Percentiles rank a stretch among this genome's conserved stretches.
Conservation (phyloP, 1,140 invertebrate species). For the Tetragonula clypearis region DNA sequence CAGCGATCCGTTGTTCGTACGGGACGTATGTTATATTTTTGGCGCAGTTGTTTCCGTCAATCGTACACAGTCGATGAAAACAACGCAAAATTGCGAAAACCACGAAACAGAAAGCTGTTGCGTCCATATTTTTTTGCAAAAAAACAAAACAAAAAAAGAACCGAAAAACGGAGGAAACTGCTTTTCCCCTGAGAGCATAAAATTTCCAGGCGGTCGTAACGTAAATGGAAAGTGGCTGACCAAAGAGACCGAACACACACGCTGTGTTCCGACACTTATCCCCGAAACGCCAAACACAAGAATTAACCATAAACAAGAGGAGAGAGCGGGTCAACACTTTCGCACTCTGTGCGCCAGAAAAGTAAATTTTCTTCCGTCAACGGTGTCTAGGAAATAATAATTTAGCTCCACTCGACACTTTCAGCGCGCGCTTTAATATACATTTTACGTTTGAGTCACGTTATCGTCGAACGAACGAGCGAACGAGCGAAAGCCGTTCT, state of each 20-base stretch:
- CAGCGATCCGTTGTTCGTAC: background rate
- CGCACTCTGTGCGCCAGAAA: background rate
- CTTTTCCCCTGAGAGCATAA: background rate
- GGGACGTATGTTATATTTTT: too few species aligned
- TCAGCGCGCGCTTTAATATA: background rate
- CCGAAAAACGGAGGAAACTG: background rate
- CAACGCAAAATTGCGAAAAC: background rate
- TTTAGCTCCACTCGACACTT: background rate
- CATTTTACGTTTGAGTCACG: slow-evolving; percentile 27
- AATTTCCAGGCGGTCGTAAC: slow-evolving; percentile 9
- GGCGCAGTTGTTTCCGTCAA: background rate
- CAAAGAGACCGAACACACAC: background rate
- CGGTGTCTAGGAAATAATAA: background rate
- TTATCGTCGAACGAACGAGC: slow-evolving; percentile 43
- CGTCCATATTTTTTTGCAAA: background rate
- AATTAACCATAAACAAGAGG: background rate
- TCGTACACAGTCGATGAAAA: background rate
- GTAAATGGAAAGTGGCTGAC: slow-evolving; percentile 17
- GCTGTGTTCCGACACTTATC: background rate
- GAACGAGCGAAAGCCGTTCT: slow-evolving; percentile 26
- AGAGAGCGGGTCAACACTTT: background rate
- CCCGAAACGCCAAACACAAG: background rate
- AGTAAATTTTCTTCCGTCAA: background rate
- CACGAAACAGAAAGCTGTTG: background rate
- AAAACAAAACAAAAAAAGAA: background rate